phyloP scores from a whole-genome alignment of 2,888 invertebrate genomes.

The Pediacus dermestoides region DNA sequence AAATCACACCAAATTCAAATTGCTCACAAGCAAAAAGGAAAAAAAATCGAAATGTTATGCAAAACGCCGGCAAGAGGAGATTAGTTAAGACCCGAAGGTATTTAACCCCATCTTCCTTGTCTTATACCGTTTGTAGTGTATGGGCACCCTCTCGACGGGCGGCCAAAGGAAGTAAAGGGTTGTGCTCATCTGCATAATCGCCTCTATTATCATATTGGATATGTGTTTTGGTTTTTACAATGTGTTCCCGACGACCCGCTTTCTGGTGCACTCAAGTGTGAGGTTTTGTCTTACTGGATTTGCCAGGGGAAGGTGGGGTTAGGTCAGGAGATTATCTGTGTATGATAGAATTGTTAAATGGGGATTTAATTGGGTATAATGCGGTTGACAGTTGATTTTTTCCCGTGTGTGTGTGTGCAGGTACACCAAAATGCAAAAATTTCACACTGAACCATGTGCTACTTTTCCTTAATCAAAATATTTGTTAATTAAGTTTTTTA shows the following conservation, averaged over 20 bases:
- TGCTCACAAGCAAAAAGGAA: conserved; percentile 17
- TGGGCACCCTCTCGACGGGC: conserved; percentile 28
- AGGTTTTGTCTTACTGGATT: conserved; percentile 38
- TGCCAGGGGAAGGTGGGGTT: conserved; percentile 28
- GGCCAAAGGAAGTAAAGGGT: conserved; percentile 31
- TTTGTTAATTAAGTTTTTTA: too few relatives aligned
- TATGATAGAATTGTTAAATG: too few relatives aligned
- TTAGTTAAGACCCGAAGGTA: conserved; percentile 27
- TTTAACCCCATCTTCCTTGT: conserved; percentile 34
- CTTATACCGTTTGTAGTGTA: conserved; percentile 13
- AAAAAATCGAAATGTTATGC: conserved; percentile 29
- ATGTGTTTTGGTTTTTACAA: conserved; percentile 39
- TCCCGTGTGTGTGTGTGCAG: too few relatives aligned
- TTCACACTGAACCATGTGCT: too few relatives aligned
- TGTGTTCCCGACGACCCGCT: conserved; percentile 19
- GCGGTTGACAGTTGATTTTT: too few relatives aligned
- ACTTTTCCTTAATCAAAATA: too few relatives aligned
- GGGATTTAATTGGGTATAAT: too few relatives aligned
- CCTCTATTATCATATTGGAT: conserved; percentile 40
- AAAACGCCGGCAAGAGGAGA: conserved; percentile 24
- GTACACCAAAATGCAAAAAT: too few relatives aligned
- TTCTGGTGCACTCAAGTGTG: conserved; percentile 35
- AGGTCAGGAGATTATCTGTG: conserved; percentile 31
- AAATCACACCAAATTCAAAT: conserved; percentile 24
- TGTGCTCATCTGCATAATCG: conserved; percentile 43